Conservation (phyloP, 2,797 vertebrate genomes). For the Lepilemur ruficaudatus region DNA sequence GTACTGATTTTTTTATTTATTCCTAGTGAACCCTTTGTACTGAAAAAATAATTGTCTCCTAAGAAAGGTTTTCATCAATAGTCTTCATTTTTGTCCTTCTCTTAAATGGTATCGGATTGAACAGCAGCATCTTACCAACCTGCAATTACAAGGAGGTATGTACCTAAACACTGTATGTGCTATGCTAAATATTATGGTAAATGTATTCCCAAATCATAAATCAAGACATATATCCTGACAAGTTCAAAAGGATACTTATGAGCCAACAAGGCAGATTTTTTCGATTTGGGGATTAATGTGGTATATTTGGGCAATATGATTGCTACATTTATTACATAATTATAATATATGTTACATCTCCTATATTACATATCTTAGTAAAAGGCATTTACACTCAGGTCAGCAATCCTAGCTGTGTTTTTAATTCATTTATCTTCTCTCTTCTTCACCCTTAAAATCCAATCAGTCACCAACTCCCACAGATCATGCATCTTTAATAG, state of each 20-base stretch:
- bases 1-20: neutral
- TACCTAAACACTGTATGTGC: neutral
- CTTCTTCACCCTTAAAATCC: neutral
- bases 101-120: neutral
- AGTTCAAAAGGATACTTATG: neutral
- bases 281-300: neutral
- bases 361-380: neutral
- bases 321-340: neutral
- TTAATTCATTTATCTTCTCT: neutral
- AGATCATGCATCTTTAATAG: neutral
- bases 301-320: neutral
- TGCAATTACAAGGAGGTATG: neutral
- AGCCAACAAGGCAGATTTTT: neutral
- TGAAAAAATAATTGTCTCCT: neutral
- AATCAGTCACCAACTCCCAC: neutral
- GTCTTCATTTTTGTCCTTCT: neutral
- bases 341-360: neutral
- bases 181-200: neutral
- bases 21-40: neutral
- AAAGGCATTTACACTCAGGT: neutral
- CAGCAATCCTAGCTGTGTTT: neutral
- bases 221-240: neutral
- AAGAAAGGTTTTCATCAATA: neutral
- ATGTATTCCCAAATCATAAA: neutral
- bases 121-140: neutral